Base-by-base conservation (phyloP, 2,797 vertebrate genomes). In the Varecia variegata region DNA sequence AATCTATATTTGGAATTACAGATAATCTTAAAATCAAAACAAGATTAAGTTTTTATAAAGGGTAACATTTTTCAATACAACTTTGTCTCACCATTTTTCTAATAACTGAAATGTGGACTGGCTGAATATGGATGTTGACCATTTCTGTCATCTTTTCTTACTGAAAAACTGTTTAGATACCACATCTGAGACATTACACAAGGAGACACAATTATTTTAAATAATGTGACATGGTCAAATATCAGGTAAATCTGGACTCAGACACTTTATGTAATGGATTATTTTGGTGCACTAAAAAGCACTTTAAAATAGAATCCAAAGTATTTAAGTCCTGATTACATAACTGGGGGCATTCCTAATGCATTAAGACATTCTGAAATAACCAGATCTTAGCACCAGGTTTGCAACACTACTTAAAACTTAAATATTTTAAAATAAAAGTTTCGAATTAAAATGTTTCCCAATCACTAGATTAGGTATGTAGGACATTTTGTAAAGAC, bases 1-100 rank as follows among this genome's bases (percentile, higher is more conserved):
- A 30, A 73, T 50, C 62, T 95, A 38, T 71, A 82, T 60, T 89
- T 88, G 62, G 60, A 87, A 87, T 87, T 73, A 70, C 38, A 77
- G 47, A 82, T 67, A 95, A 80, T 32, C 35, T 86, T 87, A 83
- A 90, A 93, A 91, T 65, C 3, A 81, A 93, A 94, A 80, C 35
- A 88, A 85, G 89, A 35, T n/a, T 25, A 74, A 81, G 54, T 83
- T 91, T 84, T 86, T 13, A 9, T 43, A 79, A 45, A 94, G 5
- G 60, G 21, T 25, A 58, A 65, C 30, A 54, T 54, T 89, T 81
- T 96, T 60, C 62, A 82, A 40, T 0, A 25, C 3, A 83, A 88
- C 18, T 58, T 35, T 70, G n/a, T 76, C 3, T 73, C n/a, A 30
- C 38, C 25, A 98, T 98, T 98, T 98, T 98, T 98, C 98, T 93